Conservation (phyloP, 53 echinoderm and acorn worm species). For the Paracentrotus lividus region DNA sequence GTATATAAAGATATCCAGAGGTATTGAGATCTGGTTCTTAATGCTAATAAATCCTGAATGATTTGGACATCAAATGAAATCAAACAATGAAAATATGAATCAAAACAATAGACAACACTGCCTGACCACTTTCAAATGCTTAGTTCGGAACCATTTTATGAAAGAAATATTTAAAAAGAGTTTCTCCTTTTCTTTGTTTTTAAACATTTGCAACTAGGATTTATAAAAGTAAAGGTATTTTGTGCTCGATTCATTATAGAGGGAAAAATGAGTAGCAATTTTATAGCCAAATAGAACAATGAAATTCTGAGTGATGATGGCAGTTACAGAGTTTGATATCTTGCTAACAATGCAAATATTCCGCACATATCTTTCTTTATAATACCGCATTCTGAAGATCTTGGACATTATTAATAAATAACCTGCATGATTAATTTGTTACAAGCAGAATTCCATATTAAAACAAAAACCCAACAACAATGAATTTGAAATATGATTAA, state of each 20-base stretch:
- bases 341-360: not conserved
- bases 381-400: not conserved
- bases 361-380: not conserved
- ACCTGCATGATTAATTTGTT: no score
- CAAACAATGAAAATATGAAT: slow-evolving; percentile 1
- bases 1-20: slow-evolving; percentile 58
- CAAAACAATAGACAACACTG: slow-evolving; percentile 17
- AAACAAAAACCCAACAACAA: not conserved
- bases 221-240: not conserved
- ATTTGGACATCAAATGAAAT: slow-evolving; percentile 14
- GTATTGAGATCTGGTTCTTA: slow-evolving; percentile 60
- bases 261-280: no score
- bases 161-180: not conserved
- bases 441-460: not conserved
- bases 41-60: slow-evolving; percentile 36
- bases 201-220: not conserved
- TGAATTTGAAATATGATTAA: not conserved
- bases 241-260: no score
- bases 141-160: not conserved
- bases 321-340: no score
- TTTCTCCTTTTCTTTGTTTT: not conserved
- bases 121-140: not conserved
- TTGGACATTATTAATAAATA: not conserved
- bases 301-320: not conserved
- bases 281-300: not conserved